Conservation (phyloP, 2,113 vertebrate species). For the Anoplopoma fimbria region DNA sequence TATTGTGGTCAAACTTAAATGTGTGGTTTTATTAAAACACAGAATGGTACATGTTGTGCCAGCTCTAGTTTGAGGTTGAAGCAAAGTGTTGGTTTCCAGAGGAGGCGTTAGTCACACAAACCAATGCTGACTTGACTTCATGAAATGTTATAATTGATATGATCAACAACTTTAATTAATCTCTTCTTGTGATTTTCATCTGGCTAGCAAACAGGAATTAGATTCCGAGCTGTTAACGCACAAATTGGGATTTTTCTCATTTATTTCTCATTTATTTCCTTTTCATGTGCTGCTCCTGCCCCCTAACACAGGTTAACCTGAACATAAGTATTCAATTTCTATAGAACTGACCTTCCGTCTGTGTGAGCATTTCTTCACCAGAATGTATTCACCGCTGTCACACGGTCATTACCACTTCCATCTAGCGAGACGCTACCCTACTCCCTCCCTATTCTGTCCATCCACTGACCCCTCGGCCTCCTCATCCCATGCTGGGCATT, state of each 20-base stretch:
- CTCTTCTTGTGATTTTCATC: background rate
- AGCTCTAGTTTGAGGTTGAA: slow-evolving; percentile 31
- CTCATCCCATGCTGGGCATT: slow-evolving; percentile 54
- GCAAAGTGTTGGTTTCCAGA: slow-evolving; percentile 17
- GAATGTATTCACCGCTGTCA: slow-evolving; percentile 32
- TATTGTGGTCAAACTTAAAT: slow-evolving; percentile 39
- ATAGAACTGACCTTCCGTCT: background rate
- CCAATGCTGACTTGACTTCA: slow-evolving; percentile 25
- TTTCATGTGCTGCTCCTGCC: background rate
- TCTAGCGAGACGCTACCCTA: slow-evolving; percentile 18
- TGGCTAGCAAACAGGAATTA: too few species aligned
- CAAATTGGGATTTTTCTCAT: background rate
- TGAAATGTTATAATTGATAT: slow-evolving; percentile 5
- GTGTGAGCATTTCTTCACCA: slow-evolving; percentile 11
- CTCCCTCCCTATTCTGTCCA: slow-evolving; percentile 54
- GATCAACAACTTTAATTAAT: background rate
- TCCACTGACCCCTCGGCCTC: slow-evolving; percentile 53
- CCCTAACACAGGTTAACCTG: background rate
- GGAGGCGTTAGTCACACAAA: slow-evolving; percentile 18
- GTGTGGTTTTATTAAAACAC: slow-evolving; percentile 42
- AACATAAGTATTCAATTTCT: background rate
- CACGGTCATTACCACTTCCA: slow-evolving; percentile 66
- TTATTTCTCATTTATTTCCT: background rate
- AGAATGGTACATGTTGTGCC: slow-evolving; percentile 15
- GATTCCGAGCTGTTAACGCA: background rate